These are phyloP conservation scores for Baccha elongata DNA, from an alignment of 2,888 invertebrate species.

Conservation along the genomic window DNA sequence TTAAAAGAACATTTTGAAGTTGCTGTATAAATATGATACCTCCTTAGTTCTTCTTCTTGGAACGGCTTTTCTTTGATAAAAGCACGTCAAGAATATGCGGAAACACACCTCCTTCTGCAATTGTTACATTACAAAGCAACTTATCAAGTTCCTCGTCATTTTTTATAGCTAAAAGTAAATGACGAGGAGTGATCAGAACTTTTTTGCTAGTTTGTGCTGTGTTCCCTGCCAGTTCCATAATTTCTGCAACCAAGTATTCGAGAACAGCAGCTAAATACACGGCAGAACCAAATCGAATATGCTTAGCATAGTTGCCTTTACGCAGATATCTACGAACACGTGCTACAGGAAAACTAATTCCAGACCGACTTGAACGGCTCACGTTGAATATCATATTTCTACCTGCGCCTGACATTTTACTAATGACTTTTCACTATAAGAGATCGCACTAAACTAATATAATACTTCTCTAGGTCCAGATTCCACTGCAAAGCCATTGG, in stretches of 20 bases:
- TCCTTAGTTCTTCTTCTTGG: constrained; percentile 36
- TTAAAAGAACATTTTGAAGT: background rate
- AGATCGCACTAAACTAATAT: background rate
- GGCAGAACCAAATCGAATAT: constrained; percentile 83
- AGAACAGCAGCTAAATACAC: constrained; percentile 84
- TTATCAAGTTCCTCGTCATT: constrained; percentile 93
- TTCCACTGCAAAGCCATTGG: background rate
- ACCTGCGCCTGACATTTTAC: background rate
- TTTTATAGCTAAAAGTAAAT: constrained; percentile 90
- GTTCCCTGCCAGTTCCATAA: constrained; percentile 85
- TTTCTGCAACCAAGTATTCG: constrained; percentile 87
- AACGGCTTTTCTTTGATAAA: constrained; percentile 88
- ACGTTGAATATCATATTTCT: background rate
- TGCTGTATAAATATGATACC: constrained; percentile 62
- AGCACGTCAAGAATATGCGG: constrained; percentile 90
- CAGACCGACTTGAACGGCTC: constrained; percentile 81
- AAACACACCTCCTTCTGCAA: constrained; percentile 90
- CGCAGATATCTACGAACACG: constrained; percentile 83
- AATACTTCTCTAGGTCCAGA: too few relatives aligned
- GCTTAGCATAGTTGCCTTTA: constrained; percentile 84
- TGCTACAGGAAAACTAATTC: constrained; percentile 83
- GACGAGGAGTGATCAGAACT: constrained; percentile 84
- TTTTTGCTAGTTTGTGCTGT: constrained; percentile 87
- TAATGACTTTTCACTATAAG: background rate
- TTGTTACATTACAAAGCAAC: constrained; percentile 83